Evolutionary conservation across 1,140 invertebrate species (phyloP).

Genomic region (Polyergus mexicanus): DNA sequence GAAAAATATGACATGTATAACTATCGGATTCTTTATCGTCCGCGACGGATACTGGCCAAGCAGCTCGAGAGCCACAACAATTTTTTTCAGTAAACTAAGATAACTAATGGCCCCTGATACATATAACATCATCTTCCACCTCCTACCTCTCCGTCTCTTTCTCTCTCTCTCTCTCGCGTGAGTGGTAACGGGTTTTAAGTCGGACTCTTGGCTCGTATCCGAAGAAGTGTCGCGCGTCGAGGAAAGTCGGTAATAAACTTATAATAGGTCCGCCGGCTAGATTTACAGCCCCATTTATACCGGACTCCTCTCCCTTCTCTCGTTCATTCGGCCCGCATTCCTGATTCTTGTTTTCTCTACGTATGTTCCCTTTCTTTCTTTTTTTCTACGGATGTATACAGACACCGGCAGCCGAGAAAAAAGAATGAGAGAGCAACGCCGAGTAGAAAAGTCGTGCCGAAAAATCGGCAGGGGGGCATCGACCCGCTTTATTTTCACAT

Average conservation of each 20-base stretch:
- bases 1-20: neutral
- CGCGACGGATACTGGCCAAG: slow-evolving; percentile 2
- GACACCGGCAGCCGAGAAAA: slow-evolving; percentile 18
- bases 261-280: slow-evolving; percentile 76
- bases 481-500: slow-evolving; percentile 49
- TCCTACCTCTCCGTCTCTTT: slow-evolving; percentile 4
- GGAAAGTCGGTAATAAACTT: slow-evolving; percentile 79
- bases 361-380: slow-evolving; percentile 44
- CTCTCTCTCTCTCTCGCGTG: slow-evolving; percentile 22
- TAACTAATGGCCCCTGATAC: slow-evolving; percentile 56
- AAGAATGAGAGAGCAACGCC: slow-evolving; percentile 26
- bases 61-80: slow-evolving; percentile 34
- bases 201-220: slow-evolving; percentile 60
- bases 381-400: slow-evolving; percentile 1
- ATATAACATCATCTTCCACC: slow-evolving; percentile 11
- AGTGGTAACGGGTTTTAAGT: slow-evolving; percentile 70
- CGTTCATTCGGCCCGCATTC: slow-evolving; percentile 51
- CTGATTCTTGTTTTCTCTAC: slow-evolving; percentile 41
- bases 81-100: slow-evolving; percentile 66
- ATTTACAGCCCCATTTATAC: slow-evolving; percentile 78
- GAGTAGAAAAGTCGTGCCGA: slow-evolving; percentile 35
- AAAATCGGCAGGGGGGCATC: slow-evolving; percentile 66
- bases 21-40: slow-evolving; percentile 3
- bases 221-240: slow-evolving; percentile 73
- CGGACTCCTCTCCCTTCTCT: slow-evolving; percentile 58